Base-by-base conservation (phyloP, 2,888 invertebrate genomes). In the Tetragonula carbonaria region DNA sequence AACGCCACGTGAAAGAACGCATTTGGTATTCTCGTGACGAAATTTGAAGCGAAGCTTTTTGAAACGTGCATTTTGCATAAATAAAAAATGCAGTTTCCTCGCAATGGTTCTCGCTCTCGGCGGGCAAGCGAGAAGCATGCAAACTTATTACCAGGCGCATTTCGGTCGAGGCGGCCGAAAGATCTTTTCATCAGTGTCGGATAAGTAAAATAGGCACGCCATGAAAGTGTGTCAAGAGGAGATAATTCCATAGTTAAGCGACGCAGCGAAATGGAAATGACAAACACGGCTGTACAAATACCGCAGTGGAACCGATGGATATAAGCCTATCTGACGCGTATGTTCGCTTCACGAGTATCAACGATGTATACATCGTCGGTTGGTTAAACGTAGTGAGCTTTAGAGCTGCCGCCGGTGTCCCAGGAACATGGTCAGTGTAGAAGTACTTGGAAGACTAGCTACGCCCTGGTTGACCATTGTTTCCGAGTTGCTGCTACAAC, bases 191-290 rank as follows among this genome's bases (percentile, higher is more conserved):
- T n/a, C 18, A 18, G 23, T 2, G 57, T 21, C n/a, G 81, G 63
- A 65, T 78, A 83, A 82, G 86, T 55, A 80, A 87, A 79, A 86
- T 76, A 74, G 81, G 66, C 75, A 68, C 70, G 76, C 74, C 70
- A 16, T 28, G 50, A 78, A 74, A 74, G 68, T 63, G 51, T 45
- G 50, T 50, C 38, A 62, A 63, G 72, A 14, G 66, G 62, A 78
- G 74, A 3, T 84, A 86, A 86, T 86, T 74, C 82, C 45, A 66
- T 84, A 74, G 81, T 82, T 81, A 79, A 80, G 53, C 74, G 71
- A 68, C 73, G 76, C 74, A 63, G 63, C 78, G 74, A 77, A 73
- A 82, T 87, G 83, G 80, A 78, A 82, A 80, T 87, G 87, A 87
- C 87, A 86, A 82, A 72, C 79, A 51, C 72, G 55, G 53, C 51